phyloP scores from a whole-genome alignment of 2,888 invertebrate genomes.

The Griposia aprilina region DNA sequence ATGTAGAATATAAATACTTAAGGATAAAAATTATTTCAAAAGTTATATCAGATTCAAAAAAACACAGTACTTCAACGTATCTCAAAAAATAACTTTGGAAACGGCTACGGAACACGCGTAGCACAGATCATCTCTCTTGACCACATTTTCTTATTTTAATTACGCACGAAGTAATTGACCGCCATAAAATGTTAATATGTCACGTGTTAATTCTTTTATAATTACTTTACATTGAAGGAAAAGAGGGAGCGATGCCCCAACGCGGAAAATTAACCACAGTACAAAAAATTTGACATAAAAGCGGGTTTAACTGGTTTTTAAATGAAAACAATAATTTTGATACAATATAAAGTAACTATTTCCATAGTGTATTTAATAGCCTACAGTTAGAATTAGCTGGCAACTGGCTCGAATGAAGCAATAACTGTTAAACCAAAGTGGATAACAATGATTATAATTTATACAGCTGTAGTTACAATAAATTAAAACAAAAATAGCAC shows the following conservation, averaged over 20 bases:
- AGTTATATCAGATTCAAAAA: neutral
- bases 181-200: conserved; percentile 1
- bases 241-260: neutral
- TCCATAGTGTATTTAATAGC: conserved; percentile 7
- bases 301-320: neutral
- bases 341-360: conserved; percentile 10
- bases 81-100: neutral
- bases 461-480: conserved; percentile 28
- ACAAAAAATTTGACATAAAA: neutral
- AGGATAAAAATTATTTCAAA: neutral
- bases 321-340: conserved; percentile 14
- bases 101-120: neutral
- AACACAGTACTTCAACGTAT: neutral
- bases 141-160: conserved; percentile 9
- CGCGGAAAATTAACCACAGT: neutral
- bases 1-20: too few relatives aligned
- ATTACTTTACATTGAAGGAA: conserved; percentile 3
- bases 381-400: conserved; percentile 6
- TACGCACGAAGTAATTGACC: neutral
- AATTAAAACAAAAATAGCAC: conserved; percentile 39
- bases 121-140: neutral
- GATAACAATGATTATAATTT: conserved; percentile 32
- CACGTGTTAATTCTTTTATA: conserved; percentile 6
- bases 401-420: conserved; percentile 42
- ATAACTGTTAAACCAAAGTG: conserved; percentile 36